Percentiles rank a stretch among this genome's conserved stretches.
These are phyloP conservation scores for Formica aserva DNA, from an alignment of 2,888 invertebrate species.

Conservation along the genomic window DNA sequence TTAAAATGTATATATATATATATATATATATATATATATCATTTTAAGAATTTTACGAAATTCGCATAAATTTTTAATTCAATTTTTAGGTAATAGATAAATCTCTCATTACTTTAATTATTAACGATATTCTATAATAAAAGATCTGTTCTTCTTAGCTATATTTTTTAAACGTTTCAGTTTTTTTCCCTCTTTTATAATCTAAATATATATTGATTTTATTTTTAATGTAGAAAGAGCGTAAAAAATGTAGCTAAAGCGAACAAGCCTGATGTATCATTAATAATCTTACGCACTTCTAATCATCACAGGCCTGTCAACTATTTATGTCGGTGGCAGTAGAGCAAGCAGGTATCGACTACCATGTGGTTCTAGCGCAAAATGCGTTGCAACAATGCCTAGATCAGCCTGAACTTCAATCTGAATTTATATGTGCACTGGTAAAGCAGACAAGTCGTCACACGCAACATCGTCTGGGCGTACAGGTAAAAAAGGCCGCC, in stretches of 20 bases:
- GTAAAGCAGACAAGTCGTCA: constrained; percentile 97
- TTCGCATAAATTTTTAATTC: background rate
- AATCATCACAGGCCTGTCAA: constrained; percentile 92
- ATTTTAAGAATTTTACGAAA: constrained; percentile 10
- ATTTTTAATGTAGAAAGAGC: background rate
- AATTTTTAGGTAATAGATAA: constrained; percentile 1
- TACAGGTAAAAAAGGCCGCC: constrained; percentile 92
- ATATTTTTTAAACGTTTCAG: constrained; percentile 16
- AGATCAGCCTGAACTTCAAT: constrained; percentile 95
- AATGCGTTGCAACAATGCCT: constrained; percentile 97
- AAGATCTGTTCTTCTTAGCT: constrained; percentile 19
- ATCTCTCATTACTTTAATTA: background rate
- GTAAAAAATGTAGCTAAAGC: constrained; percentile 4
- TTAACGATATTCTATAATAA: constrained; percentile 9
- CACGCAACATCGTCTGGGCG: constrained; percentile 91
- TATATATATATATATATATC: background rate
- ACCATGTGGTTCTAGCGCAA: constrained; percentile 98
- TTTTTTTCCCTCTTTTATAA: background rate
- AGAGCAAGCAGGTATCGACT: constrained; percentile 98
- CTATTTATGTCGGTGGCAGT: constrained; percentile 98
- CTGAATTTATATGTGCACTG: constrained; percentile 96
- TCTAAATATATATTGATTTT: background rate
- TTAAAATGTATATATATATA: background rate
- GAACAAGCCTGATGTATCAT: background rate
- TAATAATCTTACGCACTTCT: constrained; percentile 34